Base-by-base conservation (phyloP, 2,797 vertebrate species). In the Artibeus lituratus region DNA sequence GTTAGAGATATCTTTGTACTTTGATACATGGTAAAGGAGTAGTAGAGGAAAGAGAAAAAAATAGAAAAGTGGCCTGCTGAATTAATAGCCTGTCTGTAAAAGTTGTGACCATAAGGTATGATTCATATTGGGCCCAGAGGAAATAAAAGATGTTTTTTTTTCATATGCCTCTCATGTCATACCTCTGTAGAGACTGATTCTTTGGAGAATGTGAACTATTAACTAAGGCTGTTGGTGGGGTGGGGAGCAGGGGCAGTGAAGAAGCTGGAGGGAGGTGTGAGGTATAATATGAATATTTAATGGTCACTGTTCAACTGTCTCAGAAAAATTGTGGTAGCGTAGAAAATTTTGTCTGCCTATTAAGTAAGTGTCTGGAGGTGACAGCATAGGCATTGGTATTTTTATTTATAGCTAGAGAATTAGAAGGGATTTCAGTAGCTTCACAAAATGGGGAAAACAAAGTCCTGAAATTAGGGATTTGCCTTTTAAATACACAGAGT, bases 141-240 rank as follows among this genome's bases (percentile, higher is more conserved):
- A 65, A 87, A 78, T 94, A 83, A 81, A 88, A 94, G 19, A 37
- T 90, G 29, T 39, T 92, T 95, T 74, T 95, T 74, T 81, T 73
- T 96, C 29, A 39, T 74, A 6, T 62, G 39, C 21, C 49, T 87
- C 55, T 93, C 32, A 24, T 51, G 69, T 78, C 47, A 32, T 47
- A 92, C 26, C 42, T 95, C 44, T 73, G 12, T 59, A 73, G 53
- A 24, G 47, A 65, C 69, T 29, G 10, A 57, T 94, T 81, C 42
- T 84, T 72, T 47, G 57, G 53, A 76, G 37, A 76, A 53, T n/a
- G 21, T 93, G 57, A 87, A 65, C 74, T 94, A 0, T 72, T 90
- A 69, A 65, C 91, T 87, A 7, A 93, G 72, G 14, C 7, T 55
- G 29, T 80, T 91, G 69, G 24, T 12, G 24, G 22, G 73, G 3